Conservation (phyloP, 2,888 invertebrate genomes). For the Tetanocera ferruginea region DNA sequence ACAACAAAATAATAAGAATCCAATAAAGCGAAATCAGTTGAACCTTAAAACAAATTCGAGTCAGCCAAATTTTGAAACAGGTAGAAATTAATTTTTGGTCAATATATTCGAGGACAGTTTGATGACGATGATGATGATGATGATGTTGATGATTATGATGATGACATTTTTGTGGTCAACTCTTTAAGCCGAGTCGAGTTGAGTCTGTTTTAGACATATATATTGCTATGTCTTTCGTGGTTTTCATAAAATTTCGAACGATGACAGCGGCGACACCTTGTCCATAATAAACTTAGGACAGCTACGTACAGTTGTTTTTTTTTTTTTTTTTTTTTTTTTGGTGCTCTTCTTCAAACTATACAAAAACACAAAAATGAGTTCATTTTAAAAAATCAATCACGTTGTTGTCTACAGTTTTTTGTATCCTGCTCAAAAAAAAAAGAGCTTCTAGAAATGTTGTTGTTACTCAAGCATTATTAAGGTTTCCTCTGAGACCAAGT, state of each 20-base stretch:
- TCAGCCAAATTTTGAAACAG: neutral
- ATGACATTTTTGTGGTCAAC: constrained; percentile 66
- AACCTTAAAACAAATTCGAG: constrained; percentile 30
- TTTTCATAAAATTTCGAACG: constrained; percentile 35
- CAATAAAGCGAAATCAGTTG: neutral
- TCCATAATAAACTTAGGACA: constrained; percentile 55
- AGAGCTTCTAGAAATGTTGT: neutral
- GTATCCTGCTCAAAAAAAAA: neutral
- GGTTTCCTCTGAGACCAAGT: constrained; percentile 50
- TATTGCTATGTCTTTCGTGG: constrained; percentile 35
- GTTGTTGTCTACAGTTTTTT: constrained; percentile 31
- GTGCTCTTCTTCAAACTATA: neutral
- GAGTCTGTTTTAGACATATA: no score
- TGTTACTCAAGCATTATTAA: constrained; percentile 52
- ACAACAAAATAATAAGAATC: neutral
- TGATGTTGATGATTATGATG: constrained; percentile 64
- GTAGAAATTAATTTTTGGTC: constrained; percentile 27
- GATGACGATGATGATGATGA: constrained; percentile 57
- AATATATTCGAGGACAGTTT: constrained; percentile 46
- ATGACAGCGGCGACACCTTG: constrained; percentile 59
- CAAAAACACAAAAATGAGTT: constrained; percentile 5
- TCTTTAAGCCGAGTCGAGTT: neutral
- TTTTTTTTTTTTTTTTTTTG: constrained; percentile 6
- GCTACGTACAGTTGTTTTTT: constrained; percentile 14
- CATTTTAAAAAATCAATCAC: constrained; percentile 32